Evolutionary conservation across 1,140 invertebrate species (phyloP).

Genomic region (Hydropsyche tenuis): DNA sequence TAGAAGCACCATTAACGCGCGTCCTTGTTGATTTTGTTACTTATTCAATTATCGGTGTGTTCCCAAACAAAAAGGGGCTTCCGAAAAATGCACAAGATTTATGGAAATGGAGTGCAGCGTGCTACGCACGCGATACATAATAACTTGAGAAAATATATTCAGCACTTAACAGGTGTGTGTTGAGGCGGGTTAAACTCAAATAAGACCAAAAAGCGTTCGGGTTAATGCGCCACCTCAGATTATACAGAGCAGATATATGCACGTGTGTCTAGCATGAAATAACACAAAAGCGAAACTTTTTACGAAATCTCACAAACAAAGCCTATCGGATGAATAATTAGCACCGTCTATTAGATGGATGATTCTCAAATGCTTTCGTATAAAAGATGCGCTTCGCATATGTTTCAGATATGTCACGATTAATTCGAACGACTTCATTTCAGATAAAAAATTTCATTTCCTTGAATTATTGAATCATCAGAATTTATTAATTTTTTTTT

Average conservation of each 20-base stretch:
- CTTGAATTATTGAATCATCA: too few relatives aligned
- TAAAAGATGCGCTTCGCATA: too few relatives aligned
- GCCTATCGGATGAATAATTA: too few relatives aligned
- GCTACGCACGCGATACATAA: slow-evolving; percentile 43
- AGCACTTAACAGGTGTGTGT: slow-evolving; percentile 34
- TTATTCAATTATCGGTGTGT: slow-evolving; percentile 43
- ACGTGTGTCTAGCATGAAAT: neutral
- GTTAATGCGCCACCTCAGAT: slow-evolving; percentile 19
- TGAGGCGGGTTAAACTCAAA: slow-evolving; percentile 28
- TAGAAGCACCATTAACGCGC: slow-evolving; percentile 31
- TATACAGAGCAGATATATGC: slow-evolving; percentile 4
- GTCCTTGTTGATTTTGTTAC: slow-evolving; percentile 32
- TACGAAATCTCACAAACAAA: too few relatives aligned
- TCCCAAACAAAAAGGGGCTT: slow-evolving; percentile 40
- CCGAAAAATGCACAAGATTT: slow-evolving; percentile 38
- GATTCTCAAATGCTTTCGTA: too few relatives aligned
- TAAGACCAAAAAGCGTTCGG: slow-evolving; percentile 21
- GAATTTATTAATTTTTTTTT: too few relatives aligned
- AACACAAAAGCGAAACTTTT: too few relatives aligned
- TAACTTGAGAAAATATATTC: slow-evolving; percentile 41
- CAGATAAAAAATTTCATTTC: too few relatives aligned
- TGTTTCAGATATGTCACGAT: too few relatives aligned
- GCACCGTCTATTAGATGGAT: too few relatives aligned
- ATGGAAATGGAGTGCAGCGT: slow-evolving; percentile 43
- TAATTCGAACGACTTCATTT: too few relatives aligned